phyloP scores from a whole-genome alignment of 2,797 vertebrate genomes.

The Halcyon smyrnensis region DNA sequence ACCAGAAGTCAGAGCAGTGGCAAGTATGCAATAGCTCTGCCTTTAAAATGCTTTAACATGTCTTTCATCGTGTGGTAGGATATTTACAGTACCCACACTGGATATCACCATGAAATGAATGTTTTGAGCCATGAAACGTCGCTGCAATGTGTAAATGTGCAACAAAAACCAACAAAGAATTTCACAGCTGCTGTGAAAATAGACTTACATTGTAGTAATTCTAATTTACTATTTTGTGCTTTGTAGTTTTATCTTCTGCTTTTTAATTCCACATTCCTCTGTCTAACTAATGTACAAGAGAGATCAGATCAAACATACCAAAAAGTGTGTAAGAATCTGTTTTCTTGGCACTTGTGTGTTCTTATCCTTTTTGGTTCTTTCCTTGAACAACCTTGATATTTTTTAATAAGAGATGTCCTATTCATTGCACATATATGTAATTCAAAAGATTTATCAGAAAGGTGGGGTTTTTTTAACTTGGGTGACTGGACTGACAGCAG shows the following conservation, averaged over 20 bases:
- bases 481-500: not conserved
- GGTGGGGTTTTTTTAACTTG: not conserved
- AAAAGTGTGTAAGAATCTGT: not conserved
- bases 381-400: not conserved
- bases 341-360: not conserved
- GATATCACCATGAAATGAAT: not conserved
- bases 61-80: not conserved
- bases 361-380: not conserved
- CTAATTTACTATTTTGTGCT: not conserved
- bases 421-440: not conserved
- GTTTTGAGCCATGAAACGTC: constrained; percentile 9
- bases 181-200: not conserved
- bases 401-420: not conserved
- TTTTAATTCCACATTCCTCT: not conserved
- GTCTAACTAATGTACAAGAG: not conserved
- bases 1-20: constrained; percentile 5
- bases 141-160: not conserved
- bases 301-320: not conserved
- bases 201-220: not conserved
- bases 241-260: not conserved
- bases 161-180: not conserved
- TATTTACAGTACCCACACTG: constrained; percentile 2
- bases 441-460: not conserved
- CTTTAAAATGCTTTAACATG: not conserved
- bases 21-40: not conserved